These are phyloP conservation scores for Papilio machaon DNA, from an alignment of 1,140 invertebrate species.

Conservation along the genomic window DNA sequence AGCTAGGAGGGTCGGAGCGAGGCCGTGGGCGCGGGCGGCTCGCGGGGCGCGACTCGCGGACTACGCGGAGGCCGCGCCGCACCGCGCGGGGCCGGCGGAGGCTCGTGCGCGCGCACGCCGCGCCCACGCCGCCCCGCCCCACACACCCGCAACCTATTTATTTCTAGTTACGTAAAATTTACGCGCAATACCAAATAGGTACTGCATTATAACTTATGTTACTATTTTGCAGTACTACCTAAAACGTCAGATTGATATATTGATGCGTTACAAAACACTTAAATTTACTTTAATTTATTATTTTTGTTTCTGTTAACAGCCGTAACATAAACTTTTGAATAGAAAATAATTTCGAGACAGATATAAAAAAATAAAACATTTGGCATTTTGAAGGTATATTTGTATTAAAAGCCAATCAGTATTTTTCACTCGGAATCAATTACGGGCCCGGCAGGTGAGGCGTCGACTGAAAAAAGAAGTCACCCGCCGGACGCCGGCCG, in stretches of 20 bases:
- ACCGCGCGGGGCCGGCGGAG: conserved; percentile 49
- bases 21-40: conserved; percentile 60
- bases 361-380: conserved; percentile 47
- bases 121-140: conserved; percentile 76
- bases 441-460: conserved; percentile 65
- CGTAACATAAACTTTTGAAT: conserved; percentile 46
- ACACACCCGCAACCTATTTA: conserved; percentile 81
- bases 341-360: conserved; percentile 37
- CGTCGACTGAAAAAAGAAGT: conserved; percentile 74
- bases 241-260: conserved; percentile 45
- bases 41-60: conserved; percentile 70
- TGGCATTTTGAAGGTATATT: conserved; percentile 35
- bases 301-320: conserved; percentile 27
- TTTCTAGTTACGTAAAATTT: conserved; percentile 82
- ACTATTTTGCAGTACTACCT: conserved; percentile 50
- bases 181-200: conserved; percentile 78
- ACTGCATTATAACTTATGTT: conserved; percentile 73
- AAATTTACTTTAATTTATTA: conserved; percentile 1
- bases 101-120: conserved; percentile 68
- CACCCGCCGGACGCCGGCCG: conserved; percentile 60
- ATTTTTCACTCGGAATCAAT: conserved; percentile 62
- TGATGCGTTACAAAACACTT: conserved; percentile 27
- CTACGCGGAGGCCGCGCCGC: conserved; percentile 60
- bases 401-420: conserved; percentile 72
- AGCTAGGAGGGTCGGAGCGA: conserved; percentile 53